Evolutionary conservation across 2,113 vertebrate species (phyloP), one percentile per base, ranked within the genome.

Genomic region (Protomyctophum bolini): DNA sequence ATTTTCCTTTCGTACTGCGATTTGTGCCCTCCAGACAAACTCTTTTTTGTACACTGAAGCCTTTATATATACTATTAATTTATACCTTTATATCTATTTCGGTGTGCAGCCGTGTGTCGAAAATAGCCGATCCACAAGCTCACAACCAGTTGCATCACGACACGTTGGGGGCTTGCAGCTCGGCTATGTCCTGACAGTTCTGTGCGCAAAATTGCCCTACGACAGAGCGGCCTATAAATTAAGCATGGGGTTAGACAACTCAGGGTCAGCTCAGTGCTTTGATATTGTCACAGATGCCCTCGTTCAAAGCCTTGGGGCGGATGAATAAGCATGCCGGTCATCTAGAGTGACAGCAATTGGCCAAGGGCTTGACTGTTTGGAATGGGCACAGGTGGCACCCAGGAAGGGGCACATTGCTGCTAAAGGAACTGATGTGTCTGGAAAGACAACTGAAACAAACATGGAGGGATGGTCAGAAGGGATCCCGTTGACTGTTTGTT

Each of bases 261-360:
- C 7, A 7, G 21, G 60, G n/a, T 9, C 60, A 48, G 45, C 60
- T 49, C 45, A 2, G 14, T 63, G 7, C 46, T 49, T 48, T 49
- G 45, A 48, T 63, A 49, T 15, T 14, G 45, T 47, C 45, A 15
- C 60, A 63, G 60, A 49, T 49, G 60, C 14, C 21, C 60, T 8
- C 60, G 10, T 15, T 48, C 45, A 14, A 8, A 48, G n/a, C 7
- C 60, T 48, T 15, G 46, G 46, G 60, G n/a, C 21, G 12, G 48
- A 63, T 63, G 60, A 63, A 49, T 63, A 48, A 63, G 60, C 21
- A 12, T 48, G 6, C 45, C 8, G 46, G 60, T 15, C 60, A 63
- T 63, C 60, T 63, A 46, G 12, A 63, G 60, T 6, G 60, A 49
- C 60, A 49, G 46, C 12, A 7, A 8, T 46, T 48, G 60, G 60